A percentile compares a stretch with the other conserved stretches of the same genome.
These are phyloP conservation scores for Callinectes sapidus DNA, from an alignment of 2,888 invertebrate species.

Conservation along the genomic window DNA sequence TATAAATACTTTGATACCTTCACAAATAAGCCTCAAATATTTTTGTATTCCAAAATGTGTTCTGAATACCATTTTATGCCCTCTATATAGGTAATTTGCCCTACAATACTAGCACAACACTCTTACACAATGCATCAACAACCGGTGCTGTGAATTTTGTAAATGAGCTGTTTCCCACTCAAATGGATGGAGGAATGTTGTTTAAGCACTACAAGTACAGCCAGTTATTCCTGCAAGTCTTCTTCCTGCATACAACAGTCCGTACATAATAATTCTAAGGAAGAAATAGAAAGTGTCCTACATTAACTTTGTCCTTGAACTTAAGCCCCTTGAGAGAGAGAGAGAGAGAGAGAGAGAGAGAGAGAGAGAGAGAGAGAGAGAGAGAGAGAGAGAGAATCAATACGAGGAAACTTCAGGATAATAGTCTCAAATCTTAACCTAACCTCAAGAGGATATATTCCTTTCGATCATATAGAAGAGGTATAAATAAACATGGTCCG, in stretches of 20 bases:
- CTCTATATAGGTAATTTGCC: too few species aligned
- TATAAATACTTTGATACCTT: too few species aligned
- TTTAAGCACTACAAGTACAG: neutral
- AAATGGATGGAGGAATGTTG: neutral
- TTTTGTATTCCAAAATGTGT: too few species aligned
- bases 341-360: conserved; percentile 44
- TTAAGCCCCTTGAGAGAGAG: neutral
- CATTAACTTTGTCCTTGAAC: neutral
- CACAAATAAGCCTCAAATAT: too few species aligned
- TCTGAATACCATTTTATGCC: too few species aligned
- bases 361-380: conserved; percentile 41
- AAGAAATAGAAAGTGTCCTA: neutral
- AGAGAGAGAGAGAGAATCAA: neutral
- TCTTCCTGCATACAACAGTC: neutral
- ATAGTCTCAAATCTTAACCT: too few species aligned
- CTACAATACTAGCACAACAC: neutral
- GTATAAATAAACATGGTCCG: too few species aligned
- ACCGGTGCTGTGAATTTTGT: neutral
- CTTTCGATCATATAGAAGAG: too few species aligned
- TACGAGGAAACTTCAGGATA: too few species aligned
- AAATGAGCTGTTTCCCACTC: neutral
- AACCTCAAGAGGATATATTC: too few species aligned
- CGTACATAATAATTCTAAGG: neutral
- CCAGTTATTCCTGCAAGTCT: neutral
- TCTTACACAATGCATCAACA: neutral